Percentiles rank a stretch among this genome's conserved stretches.
phyloP scores from a whole-genome alignment of 1,140 invertebrate species.

The Drosophila tani region DNA sequence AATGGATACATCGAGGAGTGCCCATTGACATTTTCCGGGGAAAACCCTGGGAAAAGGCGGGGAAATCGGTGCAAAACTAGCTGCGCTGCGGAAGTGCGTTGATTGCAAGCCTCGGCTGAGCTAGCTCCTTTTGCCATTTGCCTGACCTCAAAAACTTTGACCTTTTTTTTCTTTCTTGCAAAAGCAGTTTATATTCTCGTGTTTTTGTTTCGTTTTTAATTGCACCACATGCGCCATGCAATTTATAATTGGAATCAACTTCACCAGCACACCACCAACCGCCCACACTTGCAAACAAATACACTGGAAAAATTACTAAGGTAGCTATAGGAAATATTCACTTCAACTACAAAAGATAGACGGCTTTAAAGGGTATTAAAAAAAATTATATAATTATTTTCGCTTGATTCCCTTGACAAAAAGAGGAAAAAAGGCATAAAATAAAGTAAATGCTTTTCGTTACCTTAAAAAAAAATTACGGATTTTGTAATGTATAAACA shows the following conservation, averaged over 20 bases:
- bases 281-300: conserved; percentile 7
- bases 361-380: no score
- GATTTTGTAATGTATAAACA: no score
- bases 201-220: conserved; percentile 60
- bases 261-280: conserved; percentile 41
- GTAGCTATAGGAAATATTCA: not conserved
- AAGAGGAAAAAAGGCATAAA: no score
- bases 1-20: conserved; percentile 36
- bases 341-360: not conserved
- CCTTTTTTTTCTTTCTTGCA: conserved; percentile 56
- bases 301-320: not conserved
- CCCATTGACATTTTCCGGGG: conserved; percentile 49
- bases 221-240: conserved; percentile 71
- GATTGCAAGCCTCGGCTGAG: conserved; percentile 52
- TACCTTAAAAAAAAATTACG: no score
- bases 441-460: no score
- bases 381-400: no score
- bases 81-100: conserved; percentile 75
- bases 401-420: no score
- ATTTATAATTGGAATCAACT: conserved; percentile 77
- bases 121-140: conserved; percentile 58
- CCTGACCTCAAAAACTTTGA: conserved; percentile 73
- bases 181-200: conserved; percentile 28
- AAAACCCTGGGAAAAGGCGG: not conserved
- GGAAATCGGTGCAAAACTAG: conserved; percentile 22